These are phyloP conservation scores for Drosophila picticornis DNA, from an alignment of 2,888 invertebrate genomes.

Conservation along the genomic window DNA sequence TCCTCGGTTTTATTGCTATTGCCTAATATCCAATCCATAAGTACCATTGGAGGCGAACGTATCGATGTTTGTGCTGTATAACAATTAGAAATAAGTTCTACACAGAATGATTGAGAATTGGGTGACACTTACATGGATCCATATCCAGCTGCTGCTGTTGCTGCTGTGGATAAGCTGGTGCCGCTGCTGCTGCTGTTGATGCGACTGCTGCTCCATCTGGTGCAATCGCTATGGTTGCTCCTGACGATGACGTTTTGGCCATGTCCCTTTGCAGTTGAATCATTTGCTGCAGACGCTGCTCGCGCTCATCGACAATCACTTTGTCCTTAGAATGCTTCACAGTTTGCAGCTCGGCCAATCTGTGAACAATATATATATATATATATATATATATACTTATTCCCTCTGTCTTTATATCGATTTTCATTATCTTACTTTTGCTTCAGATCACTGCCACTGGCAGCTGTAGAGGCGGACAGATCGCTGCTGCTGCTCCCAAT, in stretches of 20 bases:
- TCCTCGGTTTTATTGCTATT: constrained; percentile 83
- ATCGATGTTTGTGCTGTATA: constrained; percentile 90
- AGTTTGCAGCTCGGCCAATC: constrained; percentile 89
- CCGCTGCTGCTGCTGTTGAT: constrained; percentile 10
- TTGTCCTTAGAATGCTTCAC: constrained; percentile 92
- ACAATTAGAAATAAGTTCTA: not conserved
- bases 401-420: not conserved
- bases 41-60: constrained; percentile 92
- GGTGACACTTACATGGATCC: constrained; percentile 87
- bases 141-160: constrained; percentile 87
- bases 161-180: constrained; percentile 6
- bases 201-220: constrained; percentile 84
- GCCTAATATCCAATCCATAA: constrained; percentile 93
- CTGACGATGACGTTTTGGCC: constrained; percentile 87
- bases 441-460: constrained; percentile 76
- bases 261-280: constrained; percentile 91
- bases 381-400: not conserved
- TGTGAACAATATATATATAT: constrained; percentile 23
- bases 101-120: not conserved
- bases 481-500: constrained; percentile 42
- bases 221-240: constrained; percentile 8
- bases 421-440: constrained; percentile 74
- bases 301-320: constrained; percentile 90
- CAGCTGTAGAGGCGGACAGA: constrained; percentile 20
- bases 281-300: constrained; percentile 91